Evolutionary conservation across 2,797 vertebrate species (phyloP), one percentile per base, ranked within the genome.

Genomic region (Cercopithecus petaurista): DNA sequence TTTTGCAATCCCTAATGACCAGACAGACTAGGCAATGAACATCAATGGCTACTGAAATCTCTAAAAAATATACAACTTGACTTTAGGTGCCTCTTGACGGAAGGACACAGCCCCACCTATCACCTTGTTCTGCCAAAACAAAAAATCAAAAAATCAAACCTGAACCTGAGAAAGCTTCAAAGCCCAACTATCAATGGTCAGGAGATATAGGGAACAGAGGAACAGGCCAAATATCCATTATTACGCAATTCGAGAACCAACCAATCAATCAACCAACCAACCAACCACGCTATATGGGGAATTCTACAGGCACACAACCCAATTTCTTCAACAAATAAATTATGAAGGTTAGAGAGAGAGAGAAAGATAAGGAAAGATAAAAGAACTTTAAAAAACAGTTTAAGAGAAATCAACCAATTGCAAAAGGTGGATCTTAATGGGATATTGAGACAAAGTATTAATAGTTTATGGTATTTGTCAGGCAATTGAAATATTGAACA

Each of bases 381-480:
- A 80, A 52, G 17, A 14, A 36, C 22, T 48, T 33, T 5, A 39
- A 30, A 59, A 59, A 59, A 33, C 33, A n/a, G 55, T 43, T 19
- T 22, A 61, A 33, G 39, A 61, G 15, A 83, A 82, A 83, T 33
- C 22, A 83, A 61, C 81, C 55, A 83, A 43, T 43, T 43, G 39
- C 73, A 59, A 43, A 43, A 61, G 81, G 24, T 50, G 4, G 22
- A 36, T 59, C 76, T 70, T 52, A 83, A 83, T 30, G 26, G 39
- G 55, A 61, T 61, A 28, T 43, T 83, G 55, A 28, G 13, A 41
- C 52, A 90, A 84, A 88, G 30, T 79, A 50, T 57, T 84, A 52
- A 30, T 86, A 70, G 48, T 89, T 96, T 95, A 79, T 28, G n/a
- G 73, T 79, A 88, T 41, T 86, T 39, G 81, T 28, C 46, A 82